Evolutionary conservation across 1,140 invertebrate genomes (phyloP).

Genomic region (Saxidomus purpurata): DNA sequence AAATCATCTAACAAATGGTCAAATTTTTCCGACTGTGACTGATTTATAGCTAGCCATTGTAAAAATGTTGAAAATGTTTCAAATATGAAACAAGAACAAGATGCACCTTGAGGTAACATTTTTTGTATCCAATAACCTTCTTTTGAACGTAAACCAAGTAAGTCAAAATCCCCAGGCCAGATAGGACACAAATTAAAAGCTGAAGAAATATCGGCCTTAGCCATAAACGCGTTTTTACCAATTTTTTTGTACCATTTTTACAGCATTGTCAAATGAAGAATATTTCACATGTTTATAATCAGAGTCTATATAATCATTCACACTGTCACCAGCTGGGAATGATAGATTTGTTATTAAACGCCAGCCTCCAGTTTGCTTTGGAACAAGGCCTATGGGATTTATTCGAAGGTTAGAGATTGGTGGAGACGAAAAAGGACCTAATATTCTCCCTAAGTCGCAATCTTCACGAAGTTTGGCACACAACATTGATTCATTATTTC

Average conservation of each 20-base stretch:
- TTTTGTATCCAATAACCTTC: neutral
- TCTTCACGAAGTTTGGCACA: neutral
- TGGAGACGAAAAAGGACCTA: neutral
- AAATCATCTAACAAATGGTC: slow-evolving; percentile 21
- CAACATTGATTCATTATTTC: neutral
- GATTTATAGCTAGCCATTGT: neutral
- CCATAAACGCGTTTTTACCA: neutral
- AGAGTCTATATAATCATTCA: slow-evolving; percentile 39
- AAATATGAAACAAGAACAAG: neutral
- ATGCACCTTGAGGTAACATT: neutral
- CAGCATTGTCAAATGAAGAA: slow-evolving; percentile 52
- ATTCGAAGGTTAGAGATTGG: neutral
- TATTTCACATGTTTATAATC: slow-evolving; percentile 27
- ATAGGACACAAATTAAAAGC: slow-evolving; percentile 45
- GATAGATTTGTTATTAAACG: slow-evolving; percentile 42
- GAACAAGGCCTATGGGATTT: neutral
- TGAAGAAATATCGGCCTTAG: slow-evolving; percentile 61
- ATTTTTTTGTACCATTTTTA: slow-evolving; percentile 44
- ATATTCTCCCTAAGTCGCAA: neutral
- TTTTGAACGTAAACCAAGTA: neutral
- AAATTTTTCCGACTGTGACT: neutral
- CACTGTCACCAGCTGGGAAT: neutral
- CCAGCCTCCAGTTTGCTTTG: neutral
- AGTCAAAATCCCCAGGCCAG: neutral
- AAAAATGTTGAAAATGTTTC: slow-evolving; percentile 11